Evolutionary conservation across 2,113 vertebrate species (phyloP).

Genomic region (Lethenteron camtschaticum): DNA sequence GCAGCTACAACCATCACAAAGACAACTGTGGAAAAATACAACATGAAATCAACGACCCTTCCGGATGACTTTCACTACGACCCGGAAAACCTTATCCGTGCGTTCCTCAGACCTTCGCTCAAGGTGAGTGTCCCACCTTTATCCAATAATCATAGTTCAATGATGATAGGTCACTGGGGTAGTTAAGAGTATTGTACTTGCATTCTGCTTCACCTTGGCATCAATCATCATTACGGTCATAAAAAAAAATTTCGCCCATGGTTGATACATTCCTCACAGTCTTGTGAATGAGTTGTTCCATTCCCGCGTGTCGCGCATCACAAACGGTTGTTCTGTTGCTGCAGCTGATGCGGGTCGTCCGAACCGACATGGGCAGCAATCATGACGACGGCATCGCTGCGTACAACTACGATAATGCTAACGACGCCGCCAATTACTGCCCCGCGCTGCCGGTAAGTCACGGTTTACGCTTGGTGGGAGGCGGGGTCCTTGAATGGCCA

Average conservation of each 20-base stretch:
- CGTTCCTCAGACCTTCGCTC: constrained; percentile 43
- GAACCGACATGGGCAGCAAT: constrained; percentile 18
- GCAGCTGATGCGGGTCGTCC: constrained; percentile 24
- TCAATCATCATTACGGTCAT: not conserved
- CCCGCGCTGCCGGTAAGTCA: constrained; percentile 40
- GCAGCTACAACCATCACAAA: constrained; percentile 35
- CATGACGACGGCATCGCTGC: constrained; percentile 38
- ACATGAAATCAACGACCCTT: constrained; percentile 38
- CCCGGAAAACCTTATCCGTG: constrained; percentile 29
- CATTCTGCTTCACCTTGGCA: not conserved
- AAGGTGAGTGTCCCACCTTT: constrained; percentile 24
- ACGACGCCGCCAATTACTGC: constrained; percentile 66
- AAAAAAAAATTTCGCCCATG: constrained; percentile 8
- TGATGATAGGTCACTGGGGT: not conserved
- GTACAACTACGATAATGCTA: constrained; percentile 72
- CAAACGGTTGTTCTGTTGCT: not conserved
- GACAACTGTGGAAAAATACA: constrained; percentile 32
- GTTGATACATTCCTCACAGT: not conserved
- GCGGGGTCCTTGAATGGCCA: too few species aligned
- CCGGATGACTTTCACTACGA: constrained; percentile 59
- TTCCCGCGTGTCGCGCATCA: not conserved
- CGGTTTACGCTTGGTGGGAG: not conserved
- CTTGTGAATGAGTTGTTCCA: not conserved
- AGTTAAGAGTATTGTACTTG: not conserved
- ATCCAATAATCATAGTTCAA: not conserved